Percentiles rank a stretch among this genome's conserved stretches.
phyloP scores from a whole-genome alignment of 1,140 invertebrate genomes.

The Drosophila elegans region DNA sequence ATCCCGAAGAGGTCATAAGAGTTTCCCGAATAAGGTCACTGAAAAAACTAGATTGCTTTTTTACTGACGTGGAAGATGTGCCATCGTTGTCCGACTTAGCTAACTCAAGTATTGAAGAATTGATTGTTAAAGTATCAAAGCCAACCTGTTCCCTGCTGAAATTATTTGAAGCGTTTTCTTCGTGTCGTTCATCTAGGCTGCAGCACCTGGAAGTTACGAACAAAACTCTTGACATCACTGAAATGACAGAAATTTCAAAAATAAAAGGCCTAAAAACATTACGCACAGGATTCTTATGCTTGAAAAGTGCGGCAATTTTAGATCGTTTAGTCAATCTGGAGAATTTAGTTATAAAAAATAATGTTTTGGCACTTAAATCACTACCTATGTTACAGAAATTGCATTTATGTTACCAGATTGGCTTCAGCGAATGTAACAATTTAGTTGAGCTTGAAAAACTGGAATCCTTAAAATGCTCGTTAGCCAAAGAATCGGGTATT shows the following conservation, averaged over 20 bases:
- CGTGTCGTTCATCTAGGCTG: background rate
- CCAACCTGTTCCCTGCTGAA: no score
- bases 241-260: background rate
- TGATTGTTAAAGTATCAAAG: background rate
- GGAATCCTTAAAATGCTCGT: background rate
- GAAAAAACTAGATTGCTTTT: background rate
- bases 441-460: background rate
- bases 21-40: background rate
- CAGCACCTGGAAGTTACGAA: background rate
- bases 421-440: no score
- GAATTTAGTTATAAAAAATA: background rate
- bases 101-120: conserved; percentile 3
- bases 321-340: no score
- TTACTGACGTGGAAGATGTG: no score
- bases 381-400: background rate
- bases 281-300: no score
- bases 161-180: background rate
- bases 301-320: no score
- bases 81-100: background rate
- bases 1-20: background rate
- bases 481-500: background rate
- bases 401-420: background rate
- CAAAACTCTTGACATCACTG: background rate
- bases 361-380: background rate
- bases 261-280: background rate